A percentile compares a stretch with the other conserved stretches of the same genome.
phyloP scores from a whole-genome alignment of 2,113 vertebrate genomes.

The Anhinga rufa region DNA sequence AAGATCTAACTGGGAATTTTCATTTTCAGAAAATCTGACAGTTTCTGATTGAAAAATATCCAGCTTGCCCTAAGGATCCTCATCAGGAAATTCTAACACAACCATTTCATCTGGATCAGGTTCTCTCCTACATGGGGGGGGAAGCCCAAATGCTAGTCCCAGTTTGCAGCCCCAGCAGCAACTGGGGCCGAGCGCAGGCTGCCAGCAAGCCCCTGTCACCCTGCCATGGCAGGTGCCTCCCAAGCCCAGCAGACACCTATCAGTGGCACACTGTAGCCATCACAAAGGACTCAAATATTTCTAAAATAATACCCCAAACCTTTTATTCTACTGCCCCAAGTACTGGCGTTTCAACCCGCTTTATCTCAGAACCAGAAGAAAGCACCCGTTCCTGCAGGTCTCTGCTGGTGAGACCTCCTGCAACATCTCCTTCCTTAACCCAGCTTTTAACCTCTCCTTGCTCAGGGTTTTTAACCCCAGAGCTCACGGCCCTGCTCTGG shows the following conservation, averaged over 20 bases:
- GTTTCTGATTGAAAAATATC: not conserved
- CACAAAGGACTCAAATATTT: not conserved
- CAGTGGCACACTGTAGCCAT: not conserved
- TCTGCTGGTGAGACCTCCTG: not conserved
- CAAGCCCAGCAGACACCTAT: not conserved
- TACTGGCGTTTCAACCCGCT: not conserved
- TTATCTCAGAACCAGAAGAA: not conserved
- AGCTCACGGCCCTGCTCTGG: not conserved
- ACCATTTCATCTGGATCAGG: not conserved
- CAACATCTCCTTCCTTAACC: not conserved
- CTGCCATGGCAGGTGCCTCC: not conserved
- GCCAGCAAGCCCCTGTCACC: not conserved
- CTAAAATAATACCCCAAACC: not conserved
- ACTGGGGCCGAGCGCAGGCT: not conserved
- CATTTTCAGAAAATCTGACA: not conserved
- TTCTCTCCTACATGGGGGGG: not conserved
- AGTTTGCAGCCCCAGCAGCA: not conserved
- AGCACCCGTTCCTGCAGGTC: not conserved
- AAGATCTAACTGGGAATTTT: not conserved
- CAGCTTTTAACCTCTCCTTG: not conserved
- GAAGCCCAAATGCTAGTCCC: not conserved
- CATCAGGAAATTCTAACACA: not conserved
- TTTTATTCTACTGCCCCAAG: not conserved
- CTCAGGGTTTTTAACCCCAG: not conserved
- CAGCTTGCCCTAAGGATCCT: not conserved